phyloP scores from a whole-genome alignment of 2,888 invertebrate species.

The Hemithea aestivaria region DNA sequence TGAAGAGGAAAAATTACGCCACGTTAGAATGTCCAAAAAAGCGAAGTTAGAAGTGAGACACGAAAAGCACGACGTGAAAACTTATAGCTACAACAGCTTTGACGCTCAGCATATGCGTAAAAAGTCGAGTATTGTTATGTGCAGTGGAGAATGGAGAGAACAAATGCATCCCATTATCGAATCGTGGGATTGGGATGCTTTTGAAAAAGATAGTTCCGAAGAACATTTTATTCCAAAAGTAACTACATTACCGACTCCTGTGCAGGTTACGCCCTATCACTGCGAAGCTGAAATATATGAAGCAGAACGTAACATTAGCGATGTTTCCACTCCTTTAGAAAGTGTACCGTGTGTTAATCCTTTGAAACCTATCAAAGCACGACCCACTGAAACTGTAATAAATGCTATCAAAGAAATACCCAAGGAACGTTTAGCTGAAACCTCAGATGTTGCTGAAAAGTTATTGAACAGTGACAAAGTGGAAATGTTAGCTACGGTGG shows the following conservation, averaged over 20 bases:
- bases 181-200: slow-evolving; percentile 82
- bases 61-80: slow-evolving; percentile 72
- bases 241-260: slow-evolving; percentile 67
- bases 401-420: slow-evolving; percentile 76
- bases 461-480: slow-evolving; percentile 75
- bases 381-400: slow-evolving; percentile 66
- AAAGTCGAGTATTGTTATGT: slow-evolving; percentile 71
- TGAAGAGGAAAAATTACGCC: slow-evolving; percentile 75
- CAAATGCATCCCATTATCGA: slow-evolving; percentile 81
- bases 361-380: slow-evolving; percentile 74
- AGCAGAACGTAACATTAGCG: slow-evolving; percentile 71
- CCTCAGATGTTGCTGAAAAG: slow-evolving; percentile 80
- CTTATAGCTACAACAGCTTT: slow-evolving; percentile 68
- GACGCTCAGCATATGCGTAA: slow-evolving; percentile 73
- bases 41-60: slow-evolving; percentile 61
- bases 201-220: slow-evolving; percentile 78
- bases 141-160: slow-evolving; percentile 79
- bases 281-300: slow-evolving; percentile 74
- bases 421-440: slow-evolving; percentile 77
- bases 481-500: slow-evolving; percentile 80
- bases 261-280: slow-evolving; percentile 68
- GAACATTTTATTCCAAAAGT: slow-evolving; percentile 70
- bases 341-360: slow-evolving; percentile 81
- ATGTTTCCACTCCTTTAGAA: slow-evolving; percentile 78
- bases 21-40: slow-evolving; percentile 59